Evolutionary conservation across 2,113 vertebrate genomes (phyloP).

Genomic region (Cryptomyrus ogoouensis): DNA sequence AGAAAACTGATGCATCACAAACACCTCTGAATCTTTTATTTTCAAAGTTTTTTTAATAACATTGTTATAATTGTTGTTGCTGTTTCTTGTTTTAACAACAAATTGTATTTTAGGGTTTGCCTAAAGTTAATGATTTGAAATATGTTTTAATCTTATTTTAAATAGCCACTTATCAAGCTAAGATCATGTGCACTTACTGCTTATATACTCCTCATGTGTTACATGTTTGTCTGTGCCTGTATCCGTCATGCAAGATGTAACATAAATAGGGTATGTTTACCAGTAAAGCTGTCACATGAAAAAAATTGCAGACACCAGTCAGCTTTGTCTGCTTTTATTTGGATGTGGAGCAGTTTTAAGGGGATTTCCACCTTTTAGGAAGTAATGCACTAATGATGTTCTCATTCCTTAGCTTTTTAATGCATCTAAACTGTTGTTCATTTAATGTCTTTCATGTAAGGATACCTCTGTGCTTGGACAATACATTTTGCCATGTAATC

Average conservation of each 20-base stretch:
- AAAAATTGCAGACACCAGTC: neutral
- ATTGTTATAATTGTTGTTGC: neutral
- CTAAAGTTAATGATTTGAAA: neutral
- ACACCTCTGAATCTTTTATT: neutral
- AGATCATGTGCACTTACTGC: neutral
- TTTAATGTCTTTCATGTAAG: neutral
- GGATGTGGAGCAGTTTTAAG: neutral
- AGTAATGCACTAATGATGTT: neutral
- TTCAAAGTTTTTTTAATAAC: neutral
- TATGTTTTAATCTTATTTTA: neutral
- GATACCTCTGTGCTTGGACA: neutral
- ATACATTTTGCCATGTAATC: neutral
- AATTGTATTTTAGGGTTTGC: neutral
- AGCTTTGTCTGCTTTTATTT: neutral
- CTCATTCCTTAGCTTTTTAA: neutral
- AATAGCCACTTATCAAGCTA: neutral
- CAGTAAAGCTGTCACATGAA: neutral
- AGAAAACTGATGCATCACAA: neutral
- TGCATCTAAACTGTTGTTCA: neutral
- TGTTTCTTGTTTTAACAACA: neutral
- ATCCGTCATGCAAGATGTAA: neutral
- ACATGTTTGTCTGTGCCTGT: neutral
- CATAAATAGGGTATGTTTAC: neutral
- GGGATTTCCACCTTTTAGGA: neutral
- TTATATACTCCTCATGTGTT: neutral